Conservation (phyloP, 2,888 invertebrate genomes). For the Mesorhabditis sp. region DNA sequence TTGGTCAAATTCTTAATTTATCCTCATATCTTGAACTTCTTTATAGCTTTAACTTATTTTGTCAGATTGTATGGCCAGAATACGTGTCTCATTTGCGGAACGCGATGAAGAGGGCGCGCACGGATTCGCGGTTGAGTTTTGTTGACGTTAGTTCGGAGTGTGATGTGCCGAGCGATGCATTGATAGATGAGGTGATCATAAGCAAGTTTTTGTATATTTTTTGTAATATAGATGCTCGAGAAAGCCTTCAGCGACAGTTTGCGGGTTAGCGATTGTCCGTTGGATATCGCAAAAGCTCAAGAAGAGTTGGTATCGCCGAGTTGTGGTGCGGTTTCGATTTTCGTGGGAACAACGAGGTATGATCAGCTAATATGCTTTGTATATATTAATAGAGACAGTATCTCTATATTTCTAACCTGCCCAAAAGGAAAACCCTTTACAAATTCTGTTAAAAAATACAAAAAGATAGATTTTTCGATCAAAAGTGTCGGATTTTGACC, state of each 20-base stretch:
- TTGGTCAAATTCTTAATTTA: not conserved
- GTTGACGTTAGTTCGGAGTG: slow-evolving; percentile 1
- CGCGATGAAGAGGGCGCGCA: not conserved
- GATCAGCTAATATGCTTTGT: no score
- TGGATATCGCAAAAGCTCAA: no score
- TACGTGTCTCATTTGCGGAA: not conserved
- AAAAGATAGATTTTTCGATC: no score
- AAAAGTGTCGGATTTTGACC: no score
- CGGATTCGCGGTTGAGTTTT: not conserved
- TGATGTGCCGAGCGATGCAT: not conserved
- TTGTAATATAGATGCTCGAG: no score
- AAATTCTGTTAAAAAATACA: no score
- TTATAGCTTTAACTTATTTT: not conserved
- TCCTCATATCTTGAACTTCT: not conserved
- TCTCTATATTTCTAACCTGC: no score
- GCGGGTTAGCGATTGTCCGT: no score
- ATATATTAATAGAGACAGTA: no score
- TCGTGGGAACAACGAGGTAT: slow-evolving; percentile 41
- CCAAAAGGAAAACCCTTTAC: no score
- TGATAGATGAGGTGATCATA: not conserved
- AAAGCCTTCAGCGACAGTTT: no score
- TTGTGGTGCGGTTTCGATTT: slow-evolving; percentile 50
- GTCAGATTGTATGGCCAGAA: not conserved
- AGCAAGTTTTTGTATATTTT: not conserved
- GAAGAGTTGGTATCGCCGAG: slow-evolving; percentile 1